A percentile compares a stretch with the other conserved stretches of the same genome.
Conservation (phyloP, 1,140 invertebrate genomes). For the Dendroctonus valens region DNA sequence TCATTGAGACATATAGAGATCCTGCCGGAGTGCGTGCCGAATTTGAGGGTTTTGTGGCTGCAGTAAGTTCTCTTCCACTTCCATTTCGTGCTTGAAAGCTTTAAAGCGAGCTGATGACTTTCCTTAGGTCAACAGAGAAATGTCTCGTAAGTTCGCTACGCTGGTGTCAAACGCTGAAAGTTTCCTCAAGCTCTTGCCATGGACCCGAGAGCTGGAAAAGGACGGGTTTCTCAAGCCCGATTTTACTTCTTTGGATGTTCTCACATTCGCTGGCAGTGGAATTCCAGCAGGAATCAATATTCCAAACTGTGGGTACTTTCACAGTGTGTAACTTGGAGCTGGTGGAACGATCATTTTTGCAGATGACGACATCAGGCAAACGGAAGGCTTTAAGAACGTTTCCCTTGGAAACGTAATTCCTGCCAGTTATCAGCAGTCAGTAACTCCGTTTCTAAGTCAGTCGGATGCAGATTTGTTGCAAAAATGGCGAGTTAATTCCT, state of each 20-base stretch:
- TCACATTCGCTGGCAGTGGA: conserved; percentile 87
- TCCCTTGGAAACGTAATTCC: conserved; percentile 92
- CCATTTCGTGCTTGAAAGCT: conserved; percentile 7
- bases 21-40: conserved; percentile 91
- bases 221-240: conserved; percentile 90
- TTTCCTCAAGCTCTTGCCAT: conserved; percentile 80
- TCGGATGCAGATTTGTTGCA: conserved; percentile 71
- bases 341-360: conserved; percentile 9
- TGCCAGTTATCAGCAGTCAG: conserved; percentile 75
- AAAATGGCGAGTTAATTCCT: conserved; percentile 69
- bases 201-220: conserved; percentile 86
- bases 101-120: not conserved
- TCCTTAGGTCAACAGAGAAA: conserved; percentile 70
- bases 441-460: conserved; percentile 76
- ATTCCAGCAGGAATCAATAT: conserved; percentile 96
- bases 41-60: conserved; percentile 95
- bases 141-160: conserved; percentile 84
- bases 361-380: conserved; percentile 94
- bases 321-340: not conserved
- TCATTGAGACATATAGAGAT: conserved; percentile 61
- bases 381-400: conserved; percentile 96
- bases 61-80: conserved; percentile 58
- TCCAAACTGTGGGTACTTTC: conserved; percentile 82
- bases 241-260: conserved; percentile 94
- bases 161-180: conserved; percentile 81